phyloP scores from a whole-genome alignment of 2,888 invertebrate genomes.

The Drosophila diplacantha region DNA sequence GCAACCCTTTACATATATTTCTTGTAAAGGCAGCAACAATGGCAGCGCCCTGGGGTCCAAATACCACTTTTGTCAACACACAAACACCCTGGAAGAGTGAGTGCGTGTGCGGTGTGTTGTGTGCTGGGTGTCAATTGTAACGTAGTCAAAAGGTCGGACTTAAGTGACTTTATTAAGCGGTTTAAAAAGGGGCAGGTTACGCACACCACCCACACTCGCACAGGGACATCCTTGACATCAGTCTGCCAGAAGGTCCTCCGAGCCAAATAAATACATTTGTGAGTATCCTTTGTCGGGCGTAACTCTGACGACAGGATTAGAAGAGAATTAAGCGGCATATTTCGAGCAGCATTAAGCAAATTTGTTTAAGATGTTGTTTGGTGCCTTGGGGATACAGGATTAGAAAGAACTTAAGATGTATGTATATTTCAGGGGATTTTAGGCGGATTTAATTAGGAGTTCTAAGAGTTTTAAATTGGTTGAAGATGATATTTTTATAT shows the following conservation, averaged over 20 bases:
- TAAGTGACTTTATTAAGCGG: constrained; percentile 74
- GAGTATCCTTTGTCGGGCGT: neutral
- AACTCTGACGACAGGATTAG: constrained; percentile 27
- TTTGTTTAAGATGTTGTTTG: constrained; percentile 6
- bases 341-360: constrained; percentile 15
- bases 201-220: constrained; percentile 4
- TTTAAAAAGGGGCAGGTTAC: constrained; percentile 65
- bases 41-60: constrained; percentile 57
- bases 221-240: constrained; percentile 8
- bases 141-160: constrained; percentile 73
- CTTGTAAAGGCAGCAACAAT: constrained; percentile 61
- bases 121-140: constrained; percentile 48
- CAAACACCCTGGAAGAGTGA: constrained; percentile 34
- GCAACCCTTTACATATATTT: constrained; percentile 18
- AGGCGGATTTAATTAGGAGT: neutral
- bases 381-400: neutral
- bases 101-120: constrained; percentile 12
- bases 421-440: neutral
- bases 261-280: neutral
- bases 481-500: too few relatives aligned
- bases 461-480: too few relatives aligned
- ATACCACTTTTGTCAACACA: constrained; percentile 58
- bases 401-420: neutral
- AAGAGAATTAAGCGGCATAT: constrained; percentile 13
- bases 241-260: constrained; percentile 10